Evolutionary conservation across 2,888 invertebrate genomes (phyloP), one percentile per base, ranked within the genome.

Genomic region (Noctua janthe): DNA sequence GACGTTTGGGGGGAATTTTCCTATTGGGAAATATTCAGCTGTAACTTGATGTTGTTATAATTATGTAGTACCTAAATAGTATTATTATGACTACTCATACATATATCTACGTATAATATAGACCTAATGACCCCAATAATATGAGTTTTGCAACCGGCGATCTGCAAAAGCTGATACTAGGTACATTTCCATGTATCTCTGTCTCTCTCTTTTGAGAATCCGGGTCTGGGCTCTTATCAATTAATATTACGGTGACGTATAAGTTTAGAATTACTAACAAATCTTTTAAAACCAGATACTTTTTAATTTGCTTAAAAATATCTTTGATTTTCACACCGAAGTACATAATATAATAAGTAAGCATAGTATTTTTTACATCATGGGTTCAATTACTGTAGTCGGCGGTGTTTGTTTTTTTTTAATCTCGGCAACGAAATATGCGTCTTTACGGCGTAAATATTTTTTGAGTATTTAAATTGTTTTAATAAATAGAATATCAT

Each of bases 101-200:
- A 54, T 1, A 29, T 56, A 56, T 3, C 54, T 54, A 54, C 20
- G 39, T 54, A 43, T 71, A 20, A 29, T 6, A 23, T 10, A 54
- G 56, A 73, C 56, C 47, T 47, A 3, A 11, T 73, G 74, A 73
- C 74, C 75, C 23, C 35, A 47, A 17, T 56, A 59, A 76, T 47
- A 47, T 49, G 35, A 59, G 4, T 66, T 35, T 35, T 35, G 10
- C 10, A 8, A n/a, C 8, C 35, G 17, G 35, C 35, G 62, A 29
- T 35, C 17, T 62, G 15, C 62, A 29, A 62, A 15, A 62, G 29
- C 29, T 17, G 17, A 51, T 5, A 51, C 17, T 17, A 51, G 51
- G 17, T 54, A 29, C 29, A 35, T 15, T 62, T 29, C 23, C 23
- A 67, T 69, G 6, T 67, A 13, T 10, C 5, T 62, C 13, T 49